These are phyloP conservation scores for Galeopterus variegatus DNA, from an alignment of 2,113 vertebrate species.

Conservation along the genomic window DNA sequence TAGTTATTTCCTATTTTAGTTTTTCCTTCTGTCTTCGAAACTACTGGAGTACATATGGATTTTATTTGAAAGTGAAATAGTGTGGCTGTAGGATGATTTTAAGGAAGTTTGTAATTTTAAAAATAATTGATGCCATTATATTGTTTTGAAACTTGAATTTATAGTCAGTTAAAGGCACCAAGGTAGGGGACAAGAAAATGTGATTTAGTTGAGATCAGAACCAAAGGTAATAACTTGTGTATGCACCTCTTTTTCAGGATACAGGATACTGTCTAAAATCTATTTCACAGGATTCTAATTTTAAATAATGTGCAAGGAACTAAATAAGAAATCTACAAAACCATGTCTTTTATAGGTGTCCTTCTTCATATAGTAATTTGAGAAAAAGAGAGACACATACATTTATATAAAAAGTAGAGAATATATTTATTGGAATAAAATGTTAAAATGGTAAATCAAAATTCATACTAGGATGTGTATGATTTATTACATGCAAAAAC, in stretches of 20 bases:
- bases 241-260: background rate
- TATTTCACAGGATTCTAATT: background rate
- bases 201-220: background rate
- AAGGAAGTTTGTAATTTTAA: background rate
- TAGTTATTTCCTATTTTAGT: background rate
- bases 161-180: background rate
- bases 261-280: background rate
- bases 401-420: background rate
- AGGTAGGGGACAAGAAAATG: background rate
- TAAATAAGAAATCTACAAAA: background rate
- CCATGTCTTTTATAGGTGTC: background rate
- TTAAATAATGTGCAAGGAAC: background rate
- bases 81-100: background rate
- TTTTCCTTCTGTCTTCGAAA: background rate
- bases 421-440: background rate
- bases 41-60: background rate
- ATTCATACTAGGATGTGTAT: background rate
- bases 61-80: background rate
- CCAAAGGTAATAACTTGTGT: background rate
- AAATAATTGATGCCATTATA: background rate
- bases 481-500: background rate
- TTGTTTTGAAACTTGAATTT: background rate
- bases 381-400: background rate
- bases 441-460: background rate
- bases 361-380: background rate